Evolutionary conservation across 1,140 invertebrate species (phyloP).

Genomic region (Cyrtorhinus lividipennis): DNA sequence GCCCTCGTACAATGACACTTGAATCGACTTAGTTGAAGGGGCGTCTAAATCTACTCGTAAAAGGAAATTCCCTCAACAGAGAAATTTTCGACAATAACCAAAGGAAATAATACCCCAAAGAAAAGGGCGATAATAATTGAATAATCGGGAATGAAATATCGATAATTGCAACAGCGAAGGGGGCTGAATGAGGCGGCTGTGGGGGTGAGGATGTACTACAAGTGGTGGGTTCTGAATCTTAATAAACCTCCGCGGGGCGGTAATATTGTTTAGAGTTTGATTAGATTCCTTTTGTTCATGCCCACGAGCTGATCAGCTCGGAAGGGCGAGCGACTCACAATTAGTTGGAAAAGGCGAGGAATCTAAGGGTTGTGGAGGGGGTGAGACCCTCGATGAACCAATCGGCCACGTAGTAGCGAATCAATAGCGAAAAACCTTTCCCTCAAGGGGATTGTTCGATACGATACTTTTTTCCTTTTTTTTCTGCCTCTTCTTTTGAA

Average conservation of each 20-base stretch:
- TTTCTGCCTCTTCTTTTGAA: background rate
- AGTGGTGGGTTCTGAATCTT: background rate
- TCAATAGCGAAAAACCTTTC: background rate
- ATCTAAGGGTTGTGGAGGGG: background rate
- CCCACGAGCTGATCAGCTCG: slow-evolving; percentile 1
- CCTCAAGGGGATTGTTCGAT: background rate
- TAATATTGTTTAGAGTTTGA: slow-evolving; percentile 8
- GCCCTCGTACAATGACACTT: too few species aligned
- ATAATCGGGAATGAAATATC: slow-evolving; percentile 5
- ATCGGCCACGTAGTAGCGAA: background rate
- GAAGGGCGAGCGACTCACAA: background rate
- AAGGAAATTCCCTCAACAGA: too few species aligned
- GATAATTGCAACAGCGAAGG: background rate
- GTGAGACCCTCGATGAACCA: background rate
- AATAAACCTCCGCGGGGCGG: background rate
- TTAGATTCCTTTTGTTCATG: slow-evolving; percentile 7
- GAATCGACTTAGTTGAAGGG: too few species aligned
- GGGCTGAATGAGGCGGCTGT: background rate
- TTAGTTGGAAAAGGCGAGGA: background rate
- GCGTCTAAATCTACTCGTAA: too few species aligned
- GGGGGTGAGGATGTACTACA: background rate
- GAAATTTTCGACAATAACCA: too few species aligned
- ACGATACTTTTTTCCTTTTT: background rate
- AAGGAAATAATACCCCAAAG: too few species aligned
- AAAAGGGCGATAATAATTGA: too few species aligned